These are phyloP conservation scores for Anthopleura xanthogrammica DNA, from an alignment of 92 coral and sea anemone genomes.

Conservation along the genomic window DNA sequence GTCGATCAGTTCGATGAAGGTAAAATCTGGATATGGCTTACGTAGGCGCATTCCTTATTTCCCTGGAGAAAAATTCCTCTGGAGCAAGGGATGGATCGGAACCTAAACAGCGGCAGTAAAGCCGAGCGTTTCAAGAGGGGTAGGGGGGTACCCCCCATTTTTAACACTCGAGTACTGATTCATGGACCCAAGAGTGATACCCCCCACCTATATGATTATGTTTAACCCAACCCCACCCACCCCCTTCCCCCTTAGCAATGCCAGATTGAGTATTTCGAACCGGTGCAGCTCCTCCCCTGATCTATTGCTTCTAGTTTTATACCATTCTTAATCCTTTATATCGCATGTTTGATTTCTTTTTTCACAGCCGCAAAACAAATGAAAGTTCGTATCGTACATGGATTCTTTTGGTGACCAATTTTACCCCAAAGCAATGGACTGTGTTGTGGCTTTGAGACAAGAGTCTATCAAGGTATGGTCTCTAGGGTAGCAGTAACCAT, in stretches of 20 bases:
- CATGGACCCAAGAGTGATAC: too few species aligned
- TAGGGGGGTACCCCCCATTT: too few species aligned
- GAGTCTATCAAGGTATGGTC: conserved; percentile 78
- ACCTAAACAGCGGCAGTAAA: too few species aligned
- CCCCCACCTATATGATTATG: too few species aligned
- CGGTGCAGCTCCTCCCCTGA: too few species aligned
- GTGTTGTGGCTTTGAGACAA: conserved; percentile 65
- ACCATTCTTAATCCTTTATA: background rate
- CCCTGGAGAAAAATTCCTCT: background rate
- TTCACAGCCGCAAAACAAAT: conserved; percentile 84
- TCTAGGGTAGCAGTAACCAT: too few species aligned
- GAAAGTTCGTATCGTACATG: conserved; percentile 82
- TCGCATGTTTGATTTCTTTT: background rate
- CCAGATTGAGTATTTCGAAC: too few species aligned
- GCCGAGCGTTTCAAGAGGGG: too few species aligned
- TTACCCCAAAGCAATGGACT: conserved; percentile 79
- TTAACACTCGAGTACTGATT: too few species aligned
- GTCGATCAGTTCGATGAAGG: conserved; percentile 87
- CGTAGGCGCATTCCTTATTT: background rate
- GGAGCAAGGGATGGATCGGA: background rate
- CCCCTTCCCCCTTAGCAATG: too few species aligned
- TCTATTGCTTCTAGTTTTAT: background rate
- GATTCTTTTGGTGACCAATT: conserved; percentile 92
- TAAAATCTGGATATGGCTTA: background rate
- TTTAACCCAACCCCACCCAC: too few species aligned